Base-by-base conservation (phyloP, 2,797 vertebrate species). In the Labroides dimidiatus region DNA sequence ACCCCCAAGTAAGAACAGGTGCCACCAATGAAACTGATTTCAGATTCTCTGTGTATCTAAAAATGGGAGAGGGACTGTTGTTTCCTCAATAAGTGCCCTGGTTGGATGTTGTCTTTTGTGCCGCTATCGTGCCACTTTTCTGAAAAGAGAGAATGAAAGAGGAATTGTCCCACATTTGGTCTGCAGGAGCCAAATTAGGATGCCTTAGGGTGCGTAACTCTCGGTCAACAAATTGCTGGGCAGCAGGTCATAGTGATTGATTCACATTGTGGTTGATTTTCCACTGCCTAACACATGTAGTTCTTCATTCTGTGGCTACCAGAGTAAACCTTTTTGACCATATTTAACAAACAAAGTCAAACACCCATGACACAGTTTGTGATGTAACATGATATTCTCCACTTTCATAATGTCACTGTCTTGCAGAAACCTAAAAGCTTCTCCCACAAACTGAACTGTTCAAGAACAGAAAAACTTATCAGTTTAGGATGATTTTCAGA, bases 1-100 rank as follows among this genome's bases (percentile, higher is more conserved):
- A 93, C 93, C 93, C 93, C 93, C 93, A 92, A 93, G 91, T 92
- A 91, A 92, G 93, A 94, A 90, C 93, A 95, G 94, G 94, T 95
- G 93, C 91, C 70, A 75, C 85, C 88, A 88, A 92, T 90, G 81
- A 81, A 86, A 88, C 84, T 86, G 87, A 91, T 92, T 90, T 88
- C 84, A 91, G 87, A 85, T 91, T 89, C 78, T 85, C 78, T 58
- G 60, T 62, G 71, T 64, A 72, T 80, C 69, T 78, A 42, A 67
- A 67, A 69, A 62, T 53, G 52, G 36, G 14, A 16, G 49, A 10
- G 64, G 14, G 64, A 50, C 21, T 80, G 79, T 86, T 87, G 76
- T 84, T 90, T 85, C 59, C 70, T 56, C 49, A 19, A 66, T 92
- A 92, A 92, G 88, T 87, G 72, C 85, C 68, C 58, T 64, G 71